Evolutionary conservation across 2,113 vertebrate species (phyloP).

Genomic region (Aegotheles bennettii): DNA sequence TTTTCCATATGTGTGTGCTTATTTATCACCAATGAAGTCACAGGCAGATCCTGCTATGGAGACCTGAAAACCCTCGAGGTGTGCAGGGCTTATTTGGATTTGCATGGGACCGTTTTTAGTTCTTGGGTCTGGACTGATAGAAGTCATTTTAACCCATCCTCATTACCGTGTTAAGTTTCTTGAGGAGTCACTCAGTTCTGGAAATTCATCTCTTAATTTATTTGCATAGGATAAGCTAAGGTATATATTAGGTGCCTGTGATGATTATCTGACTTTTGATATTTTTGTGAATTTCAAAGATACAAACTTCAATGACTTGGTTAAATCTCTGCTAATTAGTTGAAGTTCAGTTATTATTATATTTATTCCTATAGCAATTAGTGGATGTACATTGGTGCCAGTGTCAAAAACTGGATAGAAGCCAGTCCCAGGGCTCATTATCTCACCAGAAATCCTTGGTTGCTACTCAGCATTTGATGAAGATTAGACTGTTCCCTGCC

Average conservation of each 20-base stretch:
- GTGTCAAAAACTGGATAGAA: slow-evolving; percentile 40
- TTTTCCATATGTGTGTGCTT: neutral
- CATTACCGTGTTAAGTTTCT: neutral
- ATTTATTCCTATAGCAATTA: slow-evolving; percentile 37
- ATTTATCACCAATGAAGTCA: neutral
- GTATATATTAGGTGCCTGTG: neutral
- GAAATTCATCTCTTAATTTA: neutral
- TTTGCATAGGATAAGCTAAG: neutral
- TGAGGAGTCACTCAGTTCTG: neutral
- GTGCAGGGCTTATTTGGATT: neutral
- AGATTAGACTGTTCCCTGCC: slow-evolving; percentile 50
- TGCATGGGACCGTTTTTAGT: neutral
- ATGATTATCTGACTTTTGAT: neutral
- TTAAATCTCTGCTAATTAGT: slow-evolving; percentile 21
- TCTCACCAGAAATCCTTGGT: slow-evolving; percentile 43
- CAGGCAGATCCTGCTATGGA: neutral
- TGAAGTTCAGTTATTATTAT: slow-evolving; percentile 4
- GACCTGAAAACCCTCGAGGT: neutral
- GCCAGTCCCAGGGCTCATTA: slow-evolving; percentile 52
- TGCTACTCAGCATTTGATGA: slow-evolving; percentile 51
- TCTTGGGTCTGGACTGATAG: neutral
- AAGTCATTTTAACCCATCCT: neutral
- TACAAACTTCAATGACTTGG: neutral
- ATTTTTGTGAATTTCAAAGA: slow-evolving; percentile 3
- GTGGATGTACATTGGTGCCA: slow-evolving; percentile 4